A percentile compares a stretch with the other conserved stretches of the same genome.
Evolutionary conservation across 1,140 invertebrate species (phyloP).

Genomic region (Drosophila pseudoananassae): DNA sequence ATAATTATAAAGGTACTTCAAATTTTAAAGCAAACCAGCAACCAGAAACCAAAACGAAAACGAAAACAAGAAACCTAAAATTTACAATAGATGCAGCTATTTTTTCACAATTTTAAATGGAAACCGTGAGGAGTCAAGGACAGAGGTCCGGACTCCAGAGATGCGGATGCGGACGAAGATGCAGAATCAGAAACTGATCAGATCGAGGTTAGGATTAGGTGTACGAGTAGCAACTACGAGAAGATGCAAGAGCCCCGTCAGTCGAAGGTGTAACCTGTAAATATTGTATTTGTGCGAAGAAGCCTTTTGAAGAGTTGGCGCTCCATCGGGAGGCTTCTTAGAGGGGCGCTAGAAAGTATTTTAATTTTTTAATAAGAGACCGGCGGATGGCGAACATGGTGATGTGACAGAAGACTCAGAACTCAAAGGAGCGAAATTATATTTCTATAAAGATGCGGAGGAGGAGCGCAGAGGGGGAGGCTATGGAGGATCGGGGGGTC

Average conservation of each 20-base stretch:
- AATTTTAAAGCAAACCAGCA: conserved; percentile 68
- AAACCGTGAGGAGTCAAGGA: conserved; percentile 1
- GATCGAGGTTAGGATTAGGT: conserved; percentile 9
- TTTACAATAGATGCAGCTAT: conserved; percentile 80
- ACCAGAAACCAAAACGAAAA: conserved; percentile 26
- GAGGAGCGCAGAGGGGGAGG: conserved; percentile 4
- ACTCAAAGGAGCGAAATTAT: conserved; percentile 61
- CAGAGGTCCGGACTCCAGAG: not conserved
- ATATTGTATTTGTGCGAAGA: conserved; percentile 71
- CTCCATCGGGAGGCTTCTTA: conserved; percentile 22
- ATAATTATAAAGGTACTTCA: conserved; percentile 59
- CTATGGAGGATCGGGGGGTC: not conserved
- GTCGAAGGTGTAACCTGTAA: conserved; percentile 56
- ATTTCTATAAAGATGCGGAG: conserved; percentile 66
- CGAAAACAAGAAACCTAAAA: conserved; percentile 50
- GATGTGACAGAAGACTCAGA: conserved; percentile 74
- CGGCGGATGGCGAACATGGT: conserved; percentile 36
- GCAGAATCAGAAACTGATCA: not conserved
- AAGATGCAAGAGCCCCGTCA: not conserved
- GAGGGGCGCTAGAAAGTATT: conserved; percentile 52
- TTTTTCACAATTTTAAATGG: conserved; percentile 82
- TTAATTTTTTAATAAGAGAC: conserved; percentile 65
- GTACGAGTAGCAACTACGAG: conserved; percentile 36
- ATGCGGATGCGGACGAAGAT: not conserved
- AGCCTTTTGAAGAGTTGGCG: conserved; percentile 49